Percentiles rank a stretch among this genome's conserved stretches.
These are phyloP conservation scores for Amyelois transitella DNA, from an alignment of 1,140 invertebrate genomes.

Conservation along the genomic window DNA sequence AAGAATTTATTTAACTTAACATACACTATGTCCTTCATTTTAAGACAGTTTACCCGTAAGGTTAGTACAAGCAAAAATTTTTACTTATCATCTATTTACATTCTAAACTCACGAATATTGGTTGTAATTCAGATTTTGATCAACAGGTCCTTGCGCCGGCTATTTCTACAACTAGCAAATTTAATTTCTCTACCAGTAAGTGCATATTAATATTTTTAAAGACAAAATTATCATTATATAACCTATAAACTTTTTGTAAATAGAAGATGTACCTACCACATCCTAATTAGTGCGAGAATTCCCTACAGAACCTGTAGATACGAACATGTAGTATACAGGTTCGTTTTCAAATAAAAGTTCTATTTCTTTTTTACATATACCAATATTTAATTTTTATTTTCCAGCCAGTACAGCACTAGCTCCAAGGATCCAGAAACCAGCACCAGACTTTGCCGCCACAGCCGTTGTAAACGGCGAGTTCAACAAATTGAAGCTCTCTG, in stretches of 20 bases:
- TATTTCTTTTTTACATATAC: constrained; percentile 3
- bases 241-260: constrained; percentile 11
- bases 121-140: constrained; percentile 4
- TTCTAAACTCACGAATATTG: neutral
- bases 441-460: constrained; percentile 90
- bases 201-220: constrained; percentile 10
- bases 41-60: constrained; percentile 34
- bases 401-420: constrained; percentile 46
- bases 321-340: too few relatives aligned
- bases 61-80: constrained; percentile 22
- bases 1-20: constrained; percentile 28
- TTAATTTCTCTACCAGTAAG: constrained; percentile 53
- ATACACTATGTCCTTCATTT: constrained; percentile 43
- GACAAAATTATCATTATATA: constrained; percentile 29
- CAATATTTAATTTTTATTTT: constrained; percentile 15
- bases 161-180: constrained; percentile 29
- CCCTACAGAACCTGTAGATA: too few relatives aligned
- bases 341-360: too few relatives aligned
- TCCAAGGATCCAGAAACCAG: constrained; percentile 83
- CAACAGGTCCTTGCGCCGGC: constrained; percentile 39
- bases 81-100: neutral
- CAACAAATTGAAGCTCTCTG: constrained; percentile 88
- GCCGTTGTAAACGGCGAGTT: constrained; percentile 94
- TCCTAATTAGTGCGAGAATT: too few relatives aligned
- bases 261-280: too few relatives aligned